Percentiles rank a stretch among this genome's conserved stretches.
These are phyloP conservation scores for Euphonia xanthogaster DNA, from an alignment of 2,797 vertebrate genomes.

Conservation along the genomic window DNA sequence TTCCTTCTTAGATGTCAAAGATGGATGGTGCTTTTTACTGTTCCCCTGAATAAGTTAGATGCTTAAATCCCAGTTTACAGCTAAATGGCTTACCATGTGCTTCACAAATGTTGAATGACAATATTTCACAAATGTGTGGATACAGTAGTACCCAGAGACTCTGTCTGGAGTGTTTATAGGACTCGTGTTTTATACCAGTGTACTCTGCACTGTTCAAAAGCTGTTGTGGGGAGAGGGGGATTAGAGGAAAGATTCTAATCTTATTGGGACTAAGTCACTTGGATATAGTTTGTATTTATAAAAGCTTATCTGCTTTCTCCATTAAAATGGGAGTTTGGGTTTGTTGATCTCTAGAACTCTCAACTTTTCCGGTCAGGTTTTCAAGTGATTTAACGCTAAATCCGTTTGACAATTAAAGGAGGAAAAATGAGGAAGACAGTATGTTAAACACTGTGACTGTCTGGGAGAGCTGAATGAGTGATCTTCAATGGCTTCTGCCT, in stretches of 20 bases:
- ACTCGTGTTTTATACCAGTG: background rate
- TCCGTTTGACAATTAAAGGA: background rate
- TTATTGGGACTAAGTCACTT: background rate
- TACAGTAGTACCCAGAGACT: background rate
- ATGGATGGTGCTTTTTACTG: background rate
- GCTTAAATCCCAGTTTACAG: background rate
- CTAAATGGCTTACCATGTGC: background rate
- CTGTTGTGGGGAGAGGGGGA: background rate
- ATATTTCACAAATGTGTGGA: background rate
- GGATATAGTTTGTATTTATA: background rate
- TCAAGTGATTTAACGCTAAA: background rate
- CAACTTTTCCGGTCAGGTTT: background rate
- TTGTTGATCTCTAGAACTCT: background rate
- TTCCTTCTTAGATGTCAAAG: background rate
- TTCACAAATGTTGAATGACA: background rate
- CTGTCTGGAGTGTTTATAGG: background rate
- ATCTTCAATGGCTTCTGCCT: background rate
- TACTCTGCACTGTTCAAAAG: background rate
- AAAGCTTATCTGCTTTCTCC: background rate
- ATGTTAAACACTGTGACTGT: background rate
- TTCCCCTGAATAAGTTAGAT: background rate
- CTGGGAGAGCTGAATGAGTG: background rate
- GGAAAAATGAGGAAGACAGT: background rate
- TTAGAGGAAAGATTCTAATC: background rate
- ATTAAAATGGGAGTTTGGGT: background rate